These are phyloP conservation scores for Montipora foliosa DNA, from an alignment of 64 coral and sea anemone species.

Conservation along the genomic window DNA sequence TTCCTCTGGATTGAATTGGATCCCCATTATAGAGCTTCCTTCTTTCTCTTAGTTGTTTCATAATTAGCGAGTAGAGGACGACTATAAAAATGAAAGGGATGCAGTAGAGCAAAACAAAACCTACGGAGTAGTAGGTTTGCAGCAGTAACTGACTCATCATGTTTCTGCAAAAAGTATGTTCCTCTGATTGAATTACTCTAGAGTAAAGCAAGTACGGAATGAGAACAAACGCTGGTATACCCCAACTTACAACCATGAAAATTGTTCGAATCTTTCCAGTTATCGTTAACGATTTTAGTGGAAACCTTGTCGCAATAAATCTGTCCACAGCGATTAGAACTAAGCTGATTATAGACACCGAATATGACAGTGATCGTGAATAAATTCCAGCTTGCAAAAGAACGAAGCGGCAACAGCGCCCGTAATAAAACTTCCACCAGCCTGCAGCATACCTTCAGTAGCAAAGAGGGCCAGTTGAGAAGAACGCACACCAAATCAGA, in stretches of 20 bases:
- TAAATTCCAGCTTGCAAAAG: constrained; percentile 26
- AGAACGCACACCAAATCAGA: not conserved
- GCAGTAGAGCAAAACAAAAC: not conserved
- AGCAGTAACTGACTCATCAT: not conserved
- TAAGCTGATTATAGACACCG: constrained; percentile 17
- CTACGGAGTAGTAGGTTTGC: not conserved
- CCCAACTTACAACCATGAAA: not conserved
- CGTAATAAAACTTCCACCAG: not conserved
- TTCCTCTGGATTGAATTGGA: too few relatives aligned
- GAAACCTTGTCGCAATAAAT: not conserved
- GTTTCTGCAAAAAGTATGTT: constrained; percentile 37
- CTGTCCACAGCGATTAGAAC: constrained; percentile 22
- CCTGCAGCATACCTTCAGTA: constrained; percentile 23
- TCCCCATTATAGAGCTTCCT: too few relatives aligned
- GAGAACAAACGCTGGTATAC: not conserved
- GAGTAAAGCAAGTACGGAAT: not conserved
- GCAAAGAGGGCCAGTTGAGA: constrained; percentile 12
- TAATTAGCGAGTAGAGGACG: too few relatives aligned
- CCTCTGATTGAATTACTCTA: not conserved
- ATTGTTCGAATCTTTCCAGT: constrained; percentile 1
- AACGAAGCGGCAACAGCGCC: not conserved
- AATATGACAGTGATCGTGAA: not conserved
- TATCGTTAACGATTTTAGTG: not conserved
- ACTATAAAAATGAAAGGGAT: too few relatives aligned
- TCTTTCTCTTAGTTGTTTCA: too few relatives aligned